A percentile compares a stretch with the other conserved stretches of the same genome.
These are phyloP conservation scores for Gnathochromis pfefferi DNA, from an alignment of 2,113 vertebrate species.

Conservation along the genomic window DNA sequence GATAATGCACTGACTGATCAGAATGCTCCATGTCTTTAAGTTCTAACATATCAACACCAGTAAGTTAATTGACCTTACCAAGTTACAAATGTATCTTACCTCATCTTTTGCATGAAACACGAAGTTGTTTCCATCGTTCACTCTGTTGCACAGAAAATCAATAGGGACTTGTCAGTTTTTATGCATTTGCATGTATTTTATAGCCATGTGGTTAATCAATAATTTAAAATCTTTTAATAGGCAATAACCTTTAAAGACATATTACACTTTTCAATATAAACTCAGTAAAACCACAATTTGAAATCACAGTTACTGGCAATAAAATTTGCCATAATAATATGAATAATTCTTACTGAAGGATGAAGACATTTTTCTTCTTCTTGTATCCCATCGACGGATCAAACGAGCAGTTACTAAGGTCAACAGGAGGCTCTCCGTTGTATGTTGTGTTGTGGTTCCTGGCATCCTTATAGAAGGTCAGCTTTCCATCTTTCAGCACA, in stretches of 20 bases:
- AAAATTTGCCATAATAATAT: background rate
- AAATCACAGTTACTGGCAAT: background rate
- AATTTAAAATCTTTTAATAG: background rate
- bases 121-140: conserved; percentile 81
- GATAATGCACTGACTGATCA: background rate
- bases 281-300: background rate
- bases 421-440: conserved; percentile 81
- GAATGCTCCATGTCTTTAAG: background rate
- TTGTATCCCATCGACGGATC: conserved; percentile 85
- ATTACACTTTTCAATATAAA: background rate
- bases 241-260: background rate
- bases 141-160: conserved; percentile 63
- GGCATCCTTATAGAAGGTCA: conserved; percentile 85
- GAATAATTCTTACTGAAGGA: conserved; percentile 74
- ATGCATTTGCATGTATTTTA: background rate
- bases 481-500: conserved; percentile 77
- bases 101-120: conserved; percentile 93
- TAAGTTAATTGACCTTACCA: background rate
- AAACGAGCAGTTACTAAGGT: conserved; percentile 75
- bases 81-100: conserved; percentile 65
- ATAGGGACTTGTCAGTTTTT: background rate
- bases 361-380: conserved; percentile 92
- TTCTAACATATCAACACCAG: background rate
- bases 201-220: background rate
- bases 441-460: conserved; percentile 76